phyloP scores from a whole-genome alignment of 2,113 vertebrate genomes.

The Thryonomys swinderianus region DNA sequence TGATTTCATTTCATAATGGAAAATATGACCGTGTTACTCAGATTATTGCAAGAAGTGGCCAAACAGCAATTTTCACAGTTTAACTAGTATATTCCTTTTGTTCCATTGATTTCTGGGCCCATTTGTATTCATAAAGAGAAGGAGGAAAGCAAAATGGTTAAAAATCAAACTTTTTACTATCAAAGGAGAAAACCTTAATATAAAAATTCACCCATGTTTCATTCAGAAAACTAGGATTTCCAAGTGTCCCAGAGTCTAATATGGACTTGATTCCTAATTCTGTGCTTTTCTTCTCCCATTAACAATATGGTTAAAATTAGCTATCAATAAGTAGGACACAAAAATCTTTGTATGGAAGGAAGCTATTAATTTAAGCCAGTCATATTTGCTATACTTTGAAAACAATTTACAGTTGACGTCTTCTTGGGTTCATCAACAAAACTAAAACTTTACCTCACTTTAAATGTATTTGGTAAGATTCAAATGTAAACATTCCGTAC shows the following conservation, averaged over 20 bases:
- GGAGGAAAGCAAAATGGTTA: not conserved
- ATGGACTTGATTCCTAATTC: not conserved
- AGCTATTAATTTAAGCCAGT: not conserved
- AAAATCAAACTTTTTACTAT: not conserved
- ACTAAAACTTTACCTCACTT: conserved; percentile 25
- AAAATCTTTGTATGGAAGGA: not conserved
- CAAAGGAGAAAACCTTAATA: not conserved
- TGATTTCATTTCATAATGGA: not conserved
- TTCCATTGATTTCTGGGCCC: not conserved
- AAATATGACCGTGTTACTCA: not conserved
- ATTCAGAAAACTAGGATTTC: not conserved
- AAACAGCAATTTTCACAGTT: not conserved
- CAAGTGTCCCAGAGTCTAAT: not conserved
- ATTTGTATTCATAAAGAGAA: not conserved
- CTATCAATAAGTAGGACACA: no score
- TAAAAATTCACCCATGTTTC: not conserved
- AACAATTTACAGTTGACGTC: not conserved
- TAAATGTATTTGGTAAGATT: conserved; percentile 22
- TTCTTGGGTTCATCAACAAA: not conserved
- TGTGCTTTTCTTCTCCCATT: no score
- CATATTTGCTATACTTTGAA: not conserved
- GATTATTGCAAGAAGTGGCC: not conserved
- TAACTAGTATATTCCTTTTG: not conserved
- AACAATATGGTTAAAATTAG: no score
- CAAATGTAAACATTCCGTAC: conserved; percentile 29